A percentile compares a stretch with the other conserved stretches of the same genome.
Evolutionary conservation across 2,888 invertebrate genomes (phyloP).

Genomic region (Melanargia galathea): DNA sequence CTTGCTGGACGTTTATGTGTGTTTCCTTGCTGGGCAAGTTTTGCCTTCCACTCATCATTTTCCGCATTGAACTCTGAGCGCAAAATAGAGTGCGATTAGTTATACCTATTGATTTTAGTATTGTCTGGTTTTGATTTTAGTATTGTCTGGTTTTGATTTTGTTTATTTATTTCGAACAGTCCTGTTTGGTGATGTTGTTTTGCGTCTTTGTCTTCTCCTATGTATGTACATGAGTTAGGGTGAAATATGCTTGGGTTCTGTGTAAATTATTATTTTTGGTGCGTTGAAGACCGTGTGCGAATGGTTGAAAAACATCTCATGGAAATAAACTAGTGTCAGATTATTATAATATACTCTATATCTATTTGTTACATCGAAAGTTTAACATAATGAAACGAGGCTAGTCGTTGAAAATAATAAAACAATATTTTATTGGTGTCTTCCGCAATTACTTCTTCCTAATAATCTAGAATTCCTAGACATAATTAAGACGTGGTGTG

Average conservation of each 20-base stretch:
- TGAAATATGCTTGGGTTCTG: too few species aligned
- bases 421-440: constrained; percentile 4
- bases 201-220: too few species aligned
- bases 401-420: constrained; percentile 12
- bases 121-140: too few species aligned
- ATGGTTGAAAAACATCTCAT: background rate
- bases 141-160: too few species aligned
- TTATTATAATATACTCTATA: background rate
- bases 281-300: too few species aligned
- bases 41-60: background rate
- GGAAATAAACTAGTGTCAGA: background rate
- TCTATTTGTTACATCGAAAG: background rate
- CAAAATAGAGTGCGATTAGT: too few species aligned
- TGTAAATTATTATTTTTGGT: too few species aligned
- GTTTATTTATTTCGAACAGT: too few species aligned
- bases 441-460: constrained; percentile 21
- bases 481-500: constrained; percentile 12
- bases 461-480: constrained; percentile 10
- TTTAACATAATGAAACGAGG: background rate
- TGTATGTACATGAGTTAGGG: too few species aligned
- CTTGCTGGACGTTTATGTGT: background rate
- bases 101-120: too few species aligned
- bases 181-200: too few species aligned
- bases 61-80: background rate
- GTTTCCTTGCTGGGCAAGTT: background rate